A percentile compares a stretch with the other conserved stretches of the same genome.
Conservation (phyloP, 1,140 invertebrate species). For the Samia ricini region DNA sequence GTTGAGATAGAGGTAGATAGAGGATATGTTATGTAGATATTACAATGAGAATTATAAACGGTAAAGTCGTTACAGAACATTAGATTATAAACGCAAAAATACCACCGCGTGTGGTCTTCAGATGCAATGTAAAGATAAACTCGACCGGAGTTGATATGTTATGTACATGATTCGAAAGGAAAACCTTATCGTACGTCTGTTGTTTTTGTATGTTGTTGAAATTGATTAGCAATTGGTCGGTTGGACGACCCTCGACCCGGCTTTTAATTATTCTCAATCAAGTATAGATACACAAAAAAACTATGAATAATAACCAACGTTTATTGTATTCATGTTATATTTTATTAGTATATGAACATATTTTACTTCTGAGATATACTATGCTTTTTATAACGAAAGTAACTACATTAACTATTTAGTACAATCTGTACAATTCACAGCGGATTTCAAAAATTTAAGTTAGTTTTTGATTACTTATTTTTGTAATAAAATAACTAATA, state of each 20-base stretch:
- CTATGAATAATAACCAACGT: neutral
- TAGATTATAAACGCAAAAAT: conserved; percentile 33
- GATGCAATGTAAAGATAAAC: conserved; percentile 24
- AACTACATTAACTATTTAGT: too few relatives aligned
- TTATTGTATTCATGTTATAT: neutral
- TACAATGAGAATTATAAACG: neutral
- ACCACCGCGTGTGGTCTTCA: conserved; percentile 31
- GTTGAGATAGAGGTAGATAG: too few relatives aligned
- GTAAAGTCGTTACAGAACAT: conserved; percentile 15
- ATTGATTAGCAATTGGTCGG: conserved; percentile 4
- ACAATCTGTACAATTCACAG: too few relatives aligned
- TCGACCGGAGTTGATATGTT: conserved; percentile 21
- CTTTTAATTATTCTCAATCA: neutral
- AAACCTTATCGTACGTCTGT: neutral
- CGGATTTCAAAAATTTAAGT: too few relatives aligned
- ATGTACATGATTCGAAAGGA: conserved; percentile 17
- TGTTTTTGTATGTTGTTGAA: conserved; percentile 1
- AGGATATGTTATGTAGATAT: neutral
- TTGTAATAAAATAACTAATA: too few relatives aligned
- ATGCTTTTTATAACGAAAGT: too few relatives aligned
- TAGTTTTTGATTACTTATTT: too few relatives aligned
- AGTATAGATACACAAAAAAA: neutral
- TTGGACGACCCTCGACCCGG: neutral
- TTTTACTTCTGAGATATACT: too few relatives aligned
- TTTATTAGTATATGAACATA: too few relatives aligned